These are phyloP conservation scores for Butastur rufipennis DNA, from an alignment of 2,113 vertebrate genomes.

Conservation along the genomic window DNA sequence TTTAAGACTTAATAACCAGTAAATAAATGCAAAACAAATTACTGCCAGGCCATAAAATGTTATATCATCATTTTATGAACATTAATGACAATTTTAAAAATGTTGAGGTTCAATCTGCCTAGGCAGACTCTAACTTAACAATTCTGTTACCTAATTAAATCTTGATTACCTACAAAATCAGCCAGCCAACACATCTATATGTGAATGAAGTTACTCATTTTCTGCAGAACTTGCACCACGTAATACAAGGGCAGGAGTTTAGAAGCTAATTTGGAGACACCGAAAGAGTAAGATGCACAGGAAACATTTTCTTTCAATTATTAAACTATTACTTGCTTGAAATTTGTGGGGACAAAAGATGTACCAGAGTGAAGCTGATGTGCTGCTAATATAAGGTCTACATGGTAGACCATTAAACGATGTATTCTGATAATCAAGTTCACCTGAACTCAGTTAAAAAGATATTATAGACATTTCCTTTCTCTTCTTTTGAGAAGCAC, in stretches of 20 bases:
- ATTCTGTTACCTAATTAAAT: neutral
- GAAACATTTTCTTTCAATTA: neutral
- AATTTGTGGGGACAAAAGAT: neutral
- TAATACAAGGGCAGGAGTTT: neutral
- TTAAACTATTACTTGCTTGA: neutral
- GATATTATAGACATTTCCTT: neutral
- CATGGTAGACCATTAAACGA: neutral
- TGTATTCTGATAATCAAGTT: neutral
- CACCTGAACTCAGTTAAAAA: neutral
- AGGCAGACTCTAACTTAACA: neutral
- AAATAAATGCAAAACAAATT: constrained; percentile 7
- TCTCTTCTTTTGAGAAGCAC: neutral
- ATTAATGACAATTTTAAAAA: neutral
- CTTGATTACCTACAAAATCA: neutral
- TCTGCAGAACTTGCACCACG: neutral
- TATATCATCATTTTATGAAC: neutral
- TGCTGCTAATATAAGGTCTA: neutral
- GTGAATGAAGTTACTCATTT: neutral
- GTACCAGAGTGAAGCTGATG: neutral
- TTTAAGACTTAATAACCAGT: neutral
- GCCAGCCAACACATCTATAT: neutral
- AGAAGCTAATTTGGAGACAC: neutral
- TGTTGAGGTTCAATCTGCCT: neutral
- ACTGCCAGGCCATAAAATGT: neutral
- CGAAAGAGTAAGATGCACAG: neutral